Evolutionary conservation across 2,113 vertebrate genomes (phyloP).

Genomic region (Camelus dromedarius): DNA sequence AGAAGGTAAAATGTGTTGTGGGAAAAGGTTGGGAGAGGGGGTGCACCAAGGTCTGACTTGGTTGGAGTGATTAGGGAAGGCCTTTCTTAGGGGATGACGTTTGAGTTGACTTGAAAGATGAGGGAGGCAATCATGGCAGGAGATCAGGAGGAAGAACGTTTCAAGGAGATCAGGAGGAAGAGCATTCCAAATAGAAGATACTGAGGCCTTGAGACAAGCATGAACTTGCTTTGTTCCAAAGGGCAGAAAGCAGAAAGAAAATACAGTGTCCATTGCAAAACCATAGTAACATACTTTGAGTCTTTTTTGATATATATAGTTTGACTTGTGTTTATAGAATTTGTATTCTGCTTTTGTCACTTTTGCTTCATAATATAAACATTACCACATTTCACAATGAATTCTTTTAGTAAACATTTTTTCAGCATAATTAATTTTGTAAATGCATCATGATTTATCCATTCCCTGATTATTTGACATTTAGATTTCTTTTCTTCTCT

Average conservation of each 20-base stretch:
- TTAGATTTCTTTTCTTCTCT: not conserved
- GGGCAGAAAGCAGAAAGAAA: not conserved
- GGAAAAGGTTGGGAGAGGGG: not conserved
- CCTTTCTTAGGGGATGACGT: not conserved
- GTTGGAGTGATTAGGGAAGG: not conserved
- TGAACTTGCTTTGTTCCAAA: not conserved
- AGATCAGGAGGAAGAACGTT: not conserved
- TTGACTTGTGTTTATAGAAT: not conserved
- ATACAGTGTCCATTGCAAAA: not conserved
- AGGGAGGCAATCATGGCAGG: not conserved
- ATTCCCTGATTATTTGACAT: not conserved
- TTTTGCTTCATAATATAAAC: not conserved
- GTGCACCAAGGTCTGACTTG: not conserved
- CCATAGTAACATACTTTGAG: not conserved
- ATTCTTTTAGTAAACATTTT: not conserved
- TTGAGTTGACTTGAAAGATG: not conserved
- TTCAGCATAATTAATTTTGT: constrained; percentile 1
- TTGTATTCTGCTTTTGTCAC: not conserved
- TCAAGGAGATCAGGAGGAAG: not conserved
- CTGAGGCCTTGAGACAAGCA: not conserved
- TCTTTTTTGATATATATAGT: not conserved
- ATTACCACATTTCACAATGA: not conserved
- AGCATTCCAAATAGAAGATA: not conserved
- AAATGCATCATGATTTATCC: not conserved
- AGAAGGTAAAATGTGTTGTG: not conserved